Conservation (phyloP, 2,113 vertebrate genomes). For the Numida meleagris region DNA sequence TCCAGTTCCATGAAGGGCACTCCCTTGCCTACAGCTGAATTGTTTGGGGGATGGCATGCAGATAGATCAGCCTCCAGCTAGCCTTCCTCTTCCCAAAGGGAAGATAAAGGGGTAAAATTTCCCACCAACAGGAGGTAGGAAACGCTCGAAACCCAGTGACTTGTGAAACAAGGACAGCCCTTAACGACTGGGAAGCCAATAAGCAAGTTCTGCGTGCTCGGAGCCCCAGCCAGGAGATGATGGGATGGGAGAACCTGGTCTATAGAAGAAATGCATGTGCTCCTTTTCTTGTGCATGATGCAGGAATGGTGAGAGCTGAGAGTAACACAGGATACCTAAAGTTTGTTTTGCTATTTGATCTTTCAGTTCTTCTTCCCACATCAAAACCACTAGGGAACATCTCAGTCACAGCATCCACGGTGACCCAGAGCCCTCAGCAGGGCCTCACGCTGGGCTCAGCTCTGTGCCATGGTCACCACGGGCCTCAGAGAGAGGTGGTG, state of each 20-base stretch:
- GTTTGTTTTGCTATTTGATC: background rate
- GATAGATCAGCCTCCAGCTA: background rate
- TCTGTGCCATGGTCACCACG: background rate
- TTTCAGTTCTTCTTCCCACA: background rate
- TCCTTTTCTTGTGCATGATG: background rate
- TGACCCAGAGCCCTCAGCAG: background rate
- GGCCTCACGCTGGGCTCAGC: background rate
- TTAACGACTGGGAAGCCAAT: background rate
- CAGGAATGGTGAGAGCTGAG: rapidly evolving
- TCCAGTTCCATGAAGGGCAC: background rate
- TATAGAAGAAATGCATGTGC: background rate
- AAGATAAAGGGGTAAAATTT: background rate
- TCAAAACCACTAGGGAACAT: background rate
- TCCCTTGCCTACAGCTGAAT: background rate
- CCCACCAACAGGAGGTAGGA: background rate
- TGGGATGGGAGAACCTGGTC: background rate
- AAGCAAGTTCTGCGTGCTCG: background rate
- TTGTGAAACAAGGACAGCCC: background rate
- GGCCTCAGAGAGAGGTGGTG: background rate
- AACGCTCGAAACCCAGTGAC: background rate
- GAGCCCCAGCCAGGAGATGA: background rate
- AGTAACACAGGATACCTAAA: background rate
- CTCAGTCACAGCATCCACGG: background rate
- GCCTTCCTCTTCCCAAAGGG: background rate
- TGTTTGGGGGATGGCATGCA: background rate